A percentile compares a stretch with the other conserved stretches of the same genome.
Conservation (phyloP, 2,113 vertebrate species). For the Genyomyrus donnyi region DNA sequence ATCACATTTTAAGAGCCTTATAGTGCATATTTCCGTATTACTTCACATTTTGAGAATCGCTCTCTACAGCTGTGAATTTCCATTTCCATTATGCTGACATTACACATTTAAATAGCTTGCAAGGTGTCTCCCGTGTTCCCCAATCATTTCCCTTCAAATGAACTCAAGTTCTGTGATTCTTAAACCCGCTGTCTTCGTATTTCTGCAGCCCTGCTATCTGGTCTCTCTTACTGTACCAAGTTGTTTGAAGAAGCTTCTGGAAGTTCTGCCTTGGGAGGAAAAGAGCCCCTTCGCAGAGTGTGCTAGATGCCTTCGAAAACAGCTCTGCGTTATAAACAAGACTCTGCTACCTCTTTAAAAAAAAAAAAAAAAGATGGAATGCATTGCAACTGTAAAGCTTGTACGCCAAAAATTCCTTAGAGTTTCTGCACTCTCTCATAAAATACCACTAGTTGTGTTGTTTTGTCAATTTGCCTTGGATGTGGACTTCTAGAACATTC, state of each 20-base stretch:
- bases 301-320: neutral
- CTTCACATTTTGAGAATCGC: neutral
- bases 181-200: neutral
- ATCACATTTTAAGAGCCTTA: neutral
- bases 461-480: neutral
- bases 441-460: neutral
- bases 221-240: neutral
- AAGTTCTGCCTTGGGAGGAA: neutral
- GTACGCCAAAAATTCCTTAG: neutral
- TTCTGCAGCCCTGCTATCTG: neutral
- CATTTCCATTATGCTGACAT: neutral
- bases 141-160: neutral
- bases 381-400: neutral
- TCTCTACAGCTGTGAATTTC: neutral
- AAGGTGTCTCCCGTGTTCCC: neutral
- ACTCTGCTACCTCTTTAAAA: neutral
- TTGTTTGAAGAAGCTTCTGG: neutral
- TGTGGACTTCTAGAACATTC: neutral
- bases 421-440: neutral
- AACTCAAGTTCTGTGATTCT: neutral
- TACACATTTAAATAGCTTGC: neutral
- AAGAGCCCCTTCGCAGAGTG: neutral
- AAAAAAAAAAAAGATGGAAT: neutral
- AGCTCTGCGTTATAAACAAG: constrained; percentile 2
- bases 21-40: neutral